phyloP scores from a whole-genome alignment of 2,113 vertebrate species.

The Naja naja region DNA sequence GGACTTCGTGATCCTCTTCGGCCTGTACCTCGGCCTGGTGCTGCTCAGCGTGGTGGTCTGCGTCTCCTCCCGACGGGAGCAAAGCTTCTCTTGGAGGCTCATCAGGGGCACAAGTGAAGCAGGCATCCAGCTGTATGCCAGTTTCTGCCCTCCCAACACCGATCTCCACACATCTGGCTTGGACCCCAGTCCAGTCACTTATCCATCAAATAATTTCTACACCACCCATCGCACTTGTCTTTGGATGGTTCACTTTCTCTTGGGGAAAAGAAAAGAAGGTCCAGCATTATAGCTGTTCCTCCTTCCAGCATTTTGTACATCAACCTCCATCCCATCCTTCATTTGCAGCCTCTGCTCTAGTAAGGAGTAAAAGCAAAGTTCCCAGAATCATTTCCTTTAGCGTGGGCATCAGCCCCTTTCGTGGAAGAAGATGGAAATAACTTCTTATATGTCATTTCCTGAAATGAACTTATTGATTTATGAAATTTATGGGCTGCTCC shows the following conservation, averaged over 20 bases:
- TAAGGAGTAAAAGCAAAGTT: accelerated
- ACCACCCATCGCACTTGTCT: not conserved
- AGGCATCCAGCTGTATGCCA: not conserved
- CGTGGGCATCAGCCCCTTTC: not conserved
- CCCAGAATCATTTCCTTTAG: not conserved
- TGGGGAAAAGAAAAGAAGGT: not conserved
- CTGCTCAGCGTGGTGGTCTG: conserved; percentile 72
- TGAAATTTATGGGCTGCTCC: not conserved
- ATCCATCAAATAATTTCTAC: not conserved
- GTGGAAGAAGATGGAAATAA: not conserved
- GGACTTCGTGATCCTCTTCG: conserved; percentile 88
- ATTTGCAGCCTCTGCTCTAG: not conserved
- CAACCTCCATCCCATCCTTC: not conserved
- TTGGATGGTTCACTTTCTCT: not conserved
- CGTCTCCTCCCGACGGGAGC: conserved; percentile 68
- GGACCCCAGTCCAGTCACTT: not conserved
- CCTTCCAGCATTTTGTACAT: not conserved
- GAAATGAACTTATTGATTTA: not conserved
- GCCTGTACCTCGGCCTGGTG: conserved; percentile 74
- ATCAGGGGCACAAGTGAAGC: conserved; percentile 6
- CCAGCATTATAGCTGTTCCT: not conserved
- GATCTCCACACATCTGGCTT: not conserved
- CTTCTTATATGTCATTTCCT: not conserved
- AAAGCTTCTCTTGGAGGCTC: accelerated
- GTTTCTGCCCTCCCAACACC: not conserved